Base-by-base conservation (phyloP, 2,888 invertebrate genomes). In the Lathronympha strigana region DNA sequence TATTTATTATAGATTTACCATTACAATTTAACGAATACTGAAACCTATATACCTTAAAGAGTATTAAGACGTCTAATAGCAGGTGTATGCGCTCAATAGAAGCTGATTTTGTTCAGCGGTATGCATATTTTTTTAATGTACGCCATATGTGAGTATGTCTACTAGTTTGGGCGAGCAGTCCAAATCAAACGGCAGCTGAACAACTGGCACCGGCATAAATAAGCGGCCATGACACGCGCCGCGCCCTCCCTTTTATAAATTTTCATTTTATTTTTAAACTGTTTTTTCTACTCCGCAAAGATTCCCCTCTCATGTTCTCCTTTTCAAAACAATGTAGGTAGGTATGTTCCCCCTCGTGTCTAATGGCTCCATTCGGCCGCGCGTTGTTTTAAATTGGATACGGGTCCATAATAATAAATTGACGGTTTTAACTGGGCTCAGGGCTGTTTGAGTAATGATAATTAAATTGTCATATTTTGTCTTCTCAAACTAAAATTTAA, bases 311-410 rank as follows among this genome's bases (percentile, higher is more conserved):
- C 74, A 80, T 84, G 80, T 84, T 84, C 79, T 79, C 76, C 76
- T 77, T 84, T 81, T 79, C 81, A 87, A 90, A 90, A 90, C 88
- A 88, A 88, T 89, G 84, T 82, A 72, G 67, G 68, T 54, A 67
- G 57, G 67, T 53, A 57, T 21, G 57, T 45, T 60, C 61, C 69
- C 69, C 68, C 72, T 69, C 82, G 79, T 80, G 79, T 80, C 82
- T 84, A 86, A 87, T 87, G 86, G 82, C 81, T 83, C 82, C 83
- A 83, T 86, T 86, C 84, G 84, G 76, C 80, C 87, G 86, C 84
- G 86, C 90, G 87, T 90, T 91, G 89, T 91, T 92, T 91, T 88
- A 92, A 91, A 91, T 92, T 90, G 89, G 91, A 91, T 92, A 92
- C 92, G 91, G 91, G 92, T 87, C 85, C 86, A 86, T 88, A 87